These are phyloP conservation scores for Grammomys dolichurus DNA, from an alignment of 2,113 vertebrate species.

Conservation along the genomic window DNA sequence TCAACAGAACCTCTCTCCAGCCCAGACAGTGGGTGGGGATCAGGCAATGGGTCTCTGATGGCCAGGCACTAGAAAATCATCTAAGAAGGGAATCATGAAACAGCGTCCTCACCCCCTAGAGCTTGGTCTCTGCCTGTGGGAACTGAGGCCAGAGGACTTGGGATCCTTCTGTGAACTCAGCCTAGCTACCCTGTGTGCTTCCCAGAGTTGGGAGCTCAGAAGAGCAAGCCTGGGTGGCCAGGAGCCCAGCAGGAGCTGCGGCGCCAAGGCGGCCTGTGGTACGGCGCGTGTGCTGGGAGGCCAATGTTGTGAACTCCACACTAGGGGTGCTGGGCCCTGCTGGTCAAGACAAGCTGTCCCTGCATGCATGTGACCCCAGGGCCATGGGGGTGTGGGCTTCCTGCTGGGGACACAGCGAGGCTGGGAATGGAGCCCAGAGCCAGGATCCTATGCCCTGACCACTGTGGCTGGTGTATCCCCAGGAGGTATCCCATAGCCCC, in stretches of 20 bases:
- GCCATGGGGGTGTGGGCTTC: background rate
- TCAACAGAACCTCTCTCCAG: background rate
- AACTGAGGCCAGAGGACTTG: background rate
- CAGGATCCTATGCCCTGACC: background rate
- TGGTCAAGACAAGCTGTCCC: constrained; percentile 59
- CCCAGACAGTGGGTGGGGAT: background rate
- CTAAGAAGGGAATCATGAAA: background rate
- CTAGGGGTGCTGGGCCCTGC: background rate
- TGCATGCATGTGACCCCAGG: constrained; percentile 25
- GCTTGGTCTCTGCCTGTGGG: background rate
- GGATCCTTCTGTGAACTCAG: background rate
- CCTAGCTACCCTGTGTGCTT: background rate
- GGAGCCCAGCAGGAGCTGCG: background rate
- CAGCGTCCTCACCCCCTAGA: background rate
- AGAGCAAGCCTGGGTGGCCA: background rate
- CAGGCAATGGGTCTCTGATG: background rate
- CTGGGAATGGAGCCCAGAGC: constrained; percentile 44
- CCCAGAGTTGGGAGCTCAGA: background rate
- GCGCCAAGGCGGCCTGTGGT: background rate
- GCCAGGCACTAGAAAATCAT: background rate
- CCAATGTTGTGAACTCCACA: background rate
- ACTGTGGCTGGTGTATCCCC: background rate
- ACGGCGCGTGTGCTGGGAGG: constrained; percentile 7
- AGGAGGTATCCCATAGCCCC: background rate
- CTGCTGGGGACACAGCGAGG: constrained; percentile 13